These are phyloP conservation scores for Theodoxus fluviatilis DNA, from an alignment of 2,888 invertebrate genomes.

Conservation along the genomic window DNA sequence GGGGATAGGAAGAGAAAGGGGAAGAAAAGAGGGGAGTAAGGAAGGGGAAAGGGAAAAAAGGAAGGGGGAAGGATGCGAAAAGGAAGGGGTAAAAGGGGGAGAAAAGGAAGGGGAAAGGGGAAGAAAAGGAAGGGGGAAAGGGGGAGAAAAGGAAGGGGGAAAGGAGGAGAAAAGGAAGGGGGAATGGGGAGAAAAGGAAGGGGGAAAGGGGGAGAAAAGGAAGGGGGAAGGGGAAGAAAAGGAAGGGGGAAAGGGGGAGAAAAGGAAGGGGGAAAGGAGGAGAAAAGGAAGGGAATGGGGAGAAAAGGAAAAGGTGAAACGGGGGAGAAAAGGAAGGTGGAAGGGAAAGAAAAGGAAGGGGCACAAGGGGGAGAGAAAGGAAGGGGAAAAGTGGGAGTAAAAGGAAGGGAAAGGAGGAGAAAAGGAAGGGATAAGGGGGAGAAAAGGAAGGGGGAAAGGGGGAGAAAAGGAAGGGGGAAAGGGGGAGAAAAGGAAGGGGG, in stretches of 20 bases:
- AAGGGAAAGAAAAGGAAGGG: not conserved
- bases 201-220: not conserved
- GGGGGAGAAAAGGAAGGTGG: conserved; percentile 1
- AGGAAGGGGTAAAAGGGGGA: not conserved
- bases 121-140: not conserved
- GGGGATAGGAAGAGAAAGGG: not conserved
- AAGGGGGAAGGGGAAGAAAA: not conserved
- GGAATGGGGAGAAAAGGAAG: not conserved
- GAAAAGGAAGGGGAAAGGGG: not conserved
- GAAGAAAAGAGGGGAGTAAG: not conserved
- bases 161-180: not conserved
- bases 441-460: too few species aligned
- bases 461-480: too few species aligned
- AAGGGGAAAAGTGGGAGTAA: not conserved
- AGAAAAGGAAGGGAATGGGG: not conserved
- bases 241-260: not conserved
- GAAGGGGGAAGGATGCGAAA: not conserved
- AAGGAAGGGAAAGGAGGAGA: too few species aligned
- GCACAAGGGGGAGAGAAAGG: conserved; percentile 1
- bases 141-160: not conserved
- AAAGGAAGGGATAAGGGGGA: too few species aligned
- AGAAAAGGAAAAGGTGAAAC: too few species aligned
- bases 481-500: too few species aligned
- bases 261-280: not conserved
- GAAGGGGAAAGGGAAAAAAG: not conserved